Base-by-base conservation (phyloP, 2,113 vertebrate species). In the Clarias gariepinus region DNA sequence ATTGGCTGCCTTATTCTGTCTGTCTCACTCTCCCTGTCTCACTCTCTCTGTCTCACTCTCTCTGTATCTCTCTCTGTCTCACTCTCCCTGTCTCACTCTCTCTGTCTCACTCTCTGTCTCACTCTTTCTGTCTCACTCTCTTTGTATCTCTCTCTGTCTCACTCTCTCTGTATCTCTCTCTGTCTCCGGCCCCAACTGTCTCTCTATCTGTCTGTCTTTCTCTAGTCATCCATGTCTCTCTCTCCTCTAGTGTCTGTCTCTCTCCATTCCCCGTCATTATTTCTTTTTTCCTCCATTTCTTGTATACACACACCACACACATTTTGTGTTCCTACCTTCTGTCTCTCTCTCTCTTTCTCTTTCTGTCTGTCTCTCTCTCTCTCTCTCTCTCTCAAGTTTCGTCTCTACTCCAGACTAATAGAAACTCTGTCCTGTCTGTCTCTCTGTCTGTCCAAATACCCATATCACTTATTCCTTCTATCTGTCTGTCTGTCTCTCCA, bases 221-320 rank as follows among this genome's bases (percentile, higher is more conserved):
- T 52, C 73, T 52, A 0, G 1, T 11, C 25, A 6, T 73, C 8
- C 41, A 1, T 76, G 8, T 53, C 21, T 30, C 66, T 83, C 52
- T 78, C 52, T 28, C 86, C 68, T 15, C 58, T 30, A 41, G 41
- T 73, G 82, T 87, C 69, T 83, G 61, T 84, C 66, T 78, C 25
- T 85, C 73, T 85, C 8, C 47, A 3, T 74, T 88, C 79, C 66
- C 79, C n/a, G 0, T 71, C 12, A 36, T 2, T 71, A 30, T 36
- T 13, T 9, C 28, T 41, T 16, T 21, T 6, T 19, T 0, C 21
- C 69, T 76, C 3, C n/a, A 41, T 76, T 12, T 76, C 41, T 53
- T 11, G 21, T 6, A 28, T 2, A 28, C n/a, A 28, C 64, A 13
- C n/a, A 28, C n/a, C n/a, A 28, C 11, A 3, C 63, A 4, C 11